phyloP scores from a whole-genome alignment of 2,797 vertebrate species.

The Manis crassicaudata region DNA sequence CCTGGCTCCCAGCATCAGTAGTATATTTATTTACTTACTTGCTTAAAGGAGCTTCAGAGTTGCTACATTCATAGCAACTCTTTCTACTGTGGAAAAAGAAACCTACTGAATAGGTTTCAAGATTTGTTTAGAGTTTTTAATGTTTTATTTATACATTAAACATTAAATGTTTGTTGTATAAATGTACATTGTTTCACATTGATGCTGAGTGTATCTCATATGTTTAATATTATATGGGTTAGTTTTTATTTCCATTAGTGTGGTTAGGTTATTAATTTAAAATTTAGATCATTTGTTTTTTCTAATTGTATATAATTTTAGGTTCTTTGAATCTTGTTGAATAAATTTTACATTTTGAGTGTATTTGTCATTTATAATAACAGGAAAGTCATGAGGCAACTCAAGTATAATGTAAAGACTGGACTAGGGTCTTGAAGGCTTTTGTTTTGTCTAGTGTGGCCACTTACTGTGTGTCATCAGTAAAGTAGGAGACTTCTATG shows the following conservation, averaged over 20 bases:
- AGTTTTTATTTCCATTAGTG: background rate
- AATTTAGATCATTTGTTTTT: background rate
- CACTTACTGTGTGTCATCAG: background rate
- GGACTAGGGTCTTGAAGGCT: background rate
- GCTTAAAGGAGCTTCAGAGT: background rate
- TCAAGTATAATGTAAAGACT: background rate
- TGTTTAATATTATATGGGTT: background rate
- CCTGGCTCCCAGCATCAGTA: background rate
- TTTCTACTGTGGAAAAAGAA: background rate
- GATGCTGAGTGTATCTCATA: no score
- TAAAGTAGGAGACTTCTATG: background rate
- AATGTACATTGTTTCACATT: no score
- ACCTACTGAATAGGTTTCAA: background rate
- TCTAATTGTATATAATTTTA: background rate
- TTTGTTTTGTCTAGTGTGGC: background rate
- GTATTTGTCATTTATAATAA: background rate
- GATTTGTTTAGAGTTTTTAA: background rate
- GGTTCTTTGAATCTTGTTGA: background rate
- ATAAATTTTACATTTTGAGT: background rate
- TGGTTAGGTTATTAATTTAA: background rate
- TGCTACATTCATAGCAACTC: background rate
- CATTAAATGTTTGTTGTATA: background rate
- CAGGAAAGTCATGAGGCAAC: background rate
- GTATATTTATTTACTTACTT: background rate
- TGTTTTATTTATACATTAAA: background rate